Evolutionary conservation across 2,888 invertebrate species (phyloP), one percentile per base, ranked within the genome.

Genomic region (Strigamia transsilvanica): DNA sequence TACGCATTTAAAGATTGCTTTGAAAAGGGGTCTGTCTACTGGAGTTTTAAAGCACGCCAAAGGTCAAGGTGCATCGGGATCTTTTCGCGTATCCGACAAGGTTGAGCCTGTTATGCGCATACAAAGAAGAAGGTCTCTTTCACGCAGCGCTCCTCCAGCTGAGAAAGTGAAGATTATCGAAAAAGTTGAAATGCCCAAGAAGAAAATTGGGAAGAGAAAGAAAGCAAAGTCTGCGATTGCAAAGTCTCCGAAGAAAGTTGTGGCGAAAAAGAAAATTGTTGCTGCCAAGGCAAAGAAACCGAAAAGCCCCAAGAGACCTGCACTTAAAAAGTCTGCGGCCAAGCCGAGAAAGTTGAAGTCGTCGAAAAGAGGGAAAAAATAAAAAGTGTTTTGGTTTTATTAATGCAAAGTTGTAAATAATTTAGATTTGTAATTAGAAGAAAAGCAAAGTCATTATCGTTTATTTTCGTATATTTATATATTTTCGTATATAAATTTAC

Each of bases 1-100:
- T 84, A 84, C 85, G 42, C 88, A 87, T 82, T 84, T 89, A 84
- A 88, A 88, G 85, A 82, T 84, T 80, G 87, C 88, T 10, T 85
- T 89, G 81, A 86, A 86, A 66, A 86, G 86, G 18, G 87, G 88
- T 10, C 87, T 88, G 1, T 85, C 86, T 82, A 86, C 86, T 66
- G 87, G 87, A 9, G 83, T 85, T 15, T 84, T 89, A 81, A 88
- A 87, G 84, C 88, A 89, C 84, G 84, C 85, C 46, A 86, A 85
- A 83, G 85, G 85, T 18, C 82, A 83, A 21, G 85, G 85, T 42
- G 85, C 84, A 13, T 84, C 84, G 15, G 84, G 84, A 2, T 84
- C 85, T 27, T 85, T 85, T 84, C 83, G 83, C 9, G 51, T 85
- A 1, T 81, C 83, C 79, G 84, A 85, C 79, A 83, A 82, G 38